A percentile compares a stretch with the other conserved stretches of the same genome.
Conservation (phyloP, 2,113 vertebrate genomes). For the Nannobrachium achirus region DNA sequence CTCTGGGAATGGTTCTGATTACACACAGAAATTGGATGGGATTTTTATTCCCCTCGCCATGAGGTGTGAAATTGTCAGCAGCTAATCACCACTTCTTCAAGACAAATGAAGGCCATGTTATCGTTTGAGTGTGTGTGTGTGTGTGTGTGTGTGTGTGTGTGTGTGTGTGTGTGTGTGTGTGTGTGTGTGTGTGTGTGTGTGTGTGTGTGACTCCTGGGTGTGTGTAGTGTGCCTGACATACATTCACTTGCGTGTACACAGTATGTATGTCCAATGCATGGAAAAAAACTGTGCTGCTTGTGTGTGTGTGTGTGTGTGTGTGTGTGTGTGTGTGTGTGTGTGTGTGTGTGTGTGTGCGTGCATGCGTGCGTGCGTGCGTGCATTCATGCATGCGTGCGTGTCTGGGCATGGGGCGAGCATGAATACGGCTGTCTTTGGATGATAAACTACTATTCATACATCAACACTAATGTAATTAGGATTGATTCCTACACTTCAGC, state of each 20-base stretch:
- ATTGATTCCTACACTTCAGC: conserved; percentile 48
- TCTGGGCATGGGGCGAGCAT: background rate
- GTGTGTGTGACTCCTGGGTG: background rate
- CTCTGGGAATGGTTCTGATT: conserved; percentile 68
- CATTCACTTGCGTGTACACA: no score
- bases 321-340: no score
- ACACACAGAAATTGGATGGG: conserved; percentile 70
- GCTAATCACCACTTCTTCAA: conserved; percentile 50
- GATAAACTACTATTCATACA: conserved; percentile 59
- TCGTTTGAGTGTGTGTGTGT: background rate
- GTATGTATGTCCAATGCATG: conserved; percentile 7
- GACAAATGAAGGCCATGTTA: conserved; percentile 47
- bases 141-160: background rate
- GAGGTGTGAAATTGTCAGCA: conserved; percentile 42
- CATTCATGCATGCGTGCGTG: background rate
- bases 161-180: background rate
- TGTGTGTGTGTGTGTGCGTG: no score
- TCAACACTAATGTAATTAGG: conserved; percentile 57
- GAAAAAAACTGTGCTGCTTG: background rate
- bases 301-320: no score
- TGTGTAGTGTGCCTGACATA: background rate
- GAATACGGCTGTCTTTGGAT: conserved; percentile 28
- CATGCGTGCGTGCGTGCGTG: no score
- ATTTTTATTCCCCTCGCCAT: conserved; percentile 62
- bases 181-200: background rate